Base-by-base conservation (phyloP, 1,140 invertebrate genomes). In the Formica exsecta region DNA sequence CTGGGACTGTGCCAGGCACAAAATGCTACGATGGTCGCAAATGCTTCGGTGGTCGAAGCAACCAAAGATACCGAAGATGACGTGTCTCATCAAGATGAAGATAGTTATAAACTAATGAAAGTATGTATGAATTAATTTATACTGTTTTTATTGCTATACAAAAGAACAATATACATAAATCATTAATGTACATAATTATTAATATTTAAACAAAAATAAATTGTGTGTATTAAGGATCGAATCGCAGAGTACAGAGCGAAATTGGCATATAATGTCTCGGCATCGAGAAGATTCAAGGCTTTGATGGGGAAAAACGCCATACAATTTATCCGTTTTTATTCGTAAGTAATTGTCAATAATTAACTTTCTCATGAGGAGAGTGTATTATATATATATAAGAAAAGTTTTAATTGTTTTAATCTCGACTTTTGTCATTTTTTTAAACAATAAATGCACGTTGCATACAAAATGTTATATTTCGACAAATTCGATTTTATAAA, bases 1-100 rank as follows among this genome's bases (percentile, higher is more conserved):
- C 94, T 98, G 0, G 96, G 96, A 62, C 93, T 98, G 41, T 97
- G 97, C 80, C 94, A 96, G 91, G 95, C 95, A 44, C 97, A 98
- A 89, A 95, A 96, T 0, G 89, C 85, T 76, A 64, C 16, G 0
- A 9, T 1, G 2, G 5, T 13, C 2, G 32, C 13, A 4, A 44
- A 36, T 22, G 5, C 3, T 13, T 41, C 22, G 3, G 1, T 22
- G 5, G 22, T 51, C 8, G 2, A 64, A 65, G 16, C 3, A 38
- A 0, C 2, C 0, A 9, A 29, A 38, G 29, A 65, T 16, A 38
- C 0, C 2, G 16, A 13, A 5, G 29, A 5, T 8, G 4, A 44
- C 0, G 3, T 13, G 0, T 38, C 5, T 0, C 4, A 19, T 44
- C 59, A 83, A 13, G 11, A 80, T 7, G 7, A 59, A 51, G n/a